phyloP scores from a whole-genome alignment of 2,797 vertebrate genomes.

The Botia kubotai region DNA sequence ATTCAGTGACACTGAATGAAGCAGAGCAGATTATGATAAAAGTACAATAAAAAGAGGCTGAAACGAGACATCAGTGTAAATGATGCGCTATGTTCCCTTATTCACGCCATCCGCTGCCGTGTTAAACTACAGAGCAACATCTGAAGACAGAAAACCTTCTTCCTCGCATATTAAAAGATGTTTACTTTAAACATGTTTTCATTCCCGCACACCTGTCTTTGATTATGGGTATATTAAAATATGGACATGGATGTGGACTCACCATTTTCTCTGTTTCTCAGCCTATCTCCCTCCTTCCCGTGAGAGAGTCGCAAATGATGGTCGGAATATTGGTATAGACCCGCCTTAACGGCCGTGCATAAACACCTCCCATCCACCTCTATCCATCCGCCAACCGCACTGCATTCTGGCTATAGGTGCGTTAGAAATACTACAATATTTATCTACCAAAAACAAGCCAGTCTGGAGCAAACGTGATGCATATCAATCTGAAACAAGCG shows the following conservation, averaged over 20 bases:
- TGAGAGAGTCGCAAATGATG: constrained; percentile 55
- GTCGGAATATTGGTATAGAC: constrained; percentile 76
- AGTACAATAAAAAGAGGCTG: not conserved
- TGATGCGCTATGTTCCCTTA: not conserved
- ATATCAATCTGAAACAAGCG: not conserved
- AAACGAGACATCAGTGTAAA: too few relatives aligned
- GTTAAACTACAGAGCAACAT: constrained; percentile 5
- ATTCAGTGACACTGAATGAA: not conserved
- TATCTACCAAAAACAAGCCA: not conserved
- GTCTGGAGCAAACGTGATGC: not conserved
- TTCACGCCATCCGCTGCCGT: not conserved
- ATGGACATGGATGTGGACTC: constrained; percentile 22
- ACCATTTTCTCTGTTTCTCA: constrained; percentile 61
- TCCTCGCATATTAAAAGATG: not conserved
- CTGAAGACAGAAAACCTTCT: not conserved
- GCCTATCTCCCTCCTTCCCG: constrained; percentile 28
- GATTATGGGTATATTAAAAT: not conserved
- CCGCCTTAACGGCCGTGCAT: constrained; percentile 81
- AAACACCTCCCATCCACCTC: constrained; percentile 79
- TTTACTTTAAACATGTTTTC: not conserved
- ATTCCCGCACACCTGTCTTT: not conserved
- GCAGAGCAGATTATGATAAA: not conserved
- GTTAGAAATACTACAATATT: not conserved
- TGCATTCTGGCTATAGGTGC: constrained; percentile 36
- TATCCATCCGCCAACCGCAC: constrained; percentile 78